phyloP scores from a whole-genome alignment of 2,797 vertebrate species.

The Emydoidea blandingii region DNA sequence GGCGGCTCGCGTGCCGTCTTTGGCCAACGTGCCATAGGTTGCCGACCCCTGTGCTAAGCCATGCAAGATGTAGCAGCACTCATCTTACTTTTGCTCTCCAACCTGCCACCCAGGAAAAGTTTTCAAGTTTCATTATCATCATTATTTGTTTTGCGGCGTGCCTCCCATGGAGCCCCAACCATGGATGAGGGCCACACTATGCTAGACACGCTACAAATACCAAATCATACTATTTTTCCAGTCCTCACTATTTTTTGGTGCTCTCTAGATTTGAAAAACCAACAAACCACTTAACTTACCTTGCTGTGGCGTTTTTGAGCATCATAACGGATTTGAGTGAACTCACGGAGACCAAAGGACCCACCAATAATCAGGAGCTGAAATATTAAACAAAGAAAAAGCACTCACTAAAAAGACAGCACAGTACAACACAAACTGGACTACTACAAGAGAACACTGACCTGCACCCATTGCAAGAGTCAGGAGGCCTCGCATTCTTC shows the following conservation, averaged over 20 bases:
- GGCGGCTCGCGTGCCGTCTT: too few species aligned
- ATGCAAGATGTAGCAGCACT: background rate
- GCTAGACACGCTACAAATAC: background rate
- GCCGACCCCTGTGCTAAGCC: background rate
- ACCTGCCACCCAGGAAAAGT: background rate
- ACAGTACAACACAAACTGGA: background rate
- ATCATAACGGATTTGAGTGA: conserved; percentile 95
- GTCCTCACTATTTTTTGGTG: background rate
- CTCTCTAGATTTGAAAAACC: background rate
- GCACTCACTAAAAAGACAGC: background rate
- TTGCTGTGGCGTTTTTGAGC: conserved; percentile 85
- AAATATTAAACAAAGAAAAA: conserved; percentile 65
- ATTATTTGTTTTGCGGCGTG: background rate
- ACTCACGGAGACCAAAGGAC: conserved; percentile 94
- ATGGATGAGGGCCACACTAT: background rate
- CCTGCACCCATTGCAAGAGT: background rate
- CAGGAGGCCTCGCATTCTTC: background rate
- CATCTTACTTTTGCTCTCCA: background rate
- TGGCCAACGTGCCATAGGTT: too few species aligned
- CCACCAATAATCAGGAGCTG: conserved; percentile 93
- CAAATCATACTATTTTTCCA: background rate
- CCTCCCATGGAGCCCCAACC: background rate
- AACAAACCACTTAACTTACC: conserved; percentile 78
- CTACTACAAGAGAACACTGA: background rate
- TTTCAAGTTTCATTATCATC: background rate